These are phyloP conservation scores for Drosophila pallidifrons DNA, from an alignment of 1,140 invertebrate species.

Conservation along the genomic window DNA sequence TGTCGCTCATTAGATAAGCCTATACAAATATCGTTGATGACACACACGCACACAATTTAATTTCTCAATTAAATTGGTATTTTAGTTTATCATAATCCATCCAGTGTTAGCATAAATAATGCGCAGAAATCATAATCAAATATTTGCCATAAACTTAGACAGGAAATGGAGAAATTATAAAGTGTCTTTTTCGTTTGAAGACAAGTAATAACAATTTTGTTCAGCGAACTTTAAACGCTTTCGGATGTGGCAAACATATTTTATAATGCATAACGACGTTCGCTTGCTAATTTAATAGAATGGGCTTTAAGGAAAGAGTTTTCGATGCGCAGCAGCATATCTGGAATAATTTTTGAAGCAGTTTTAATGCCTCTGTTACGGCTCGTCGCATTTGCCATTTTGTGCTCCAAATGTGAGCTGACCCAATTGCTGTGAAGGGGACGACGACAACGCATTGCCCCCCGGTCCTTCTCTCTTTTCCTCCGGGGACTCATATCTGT, in stretches of 20 bases:
- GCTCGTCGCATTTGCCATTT: slow-evolving; percentile 64
- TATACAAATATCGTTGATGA: neutral
- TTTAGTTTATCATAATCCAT: no score
- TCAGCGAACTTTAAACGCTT: slow-evolving; percentile 1
- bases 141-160: no score
- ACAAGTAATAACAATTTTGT: neutral
- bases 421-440: slow-evolving; percentile 65
- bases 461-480: neutral
- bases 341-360: slow-evolving; percentile 51
- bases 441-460: slow-evolving; percentile 21
- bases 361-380: slow-evolving; percentile 62
- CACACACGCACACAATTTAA: neutral
- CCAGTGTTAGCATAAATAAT: no score
- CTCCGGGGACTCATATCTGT: slow-evolving; percentile 38
- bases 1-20: slow-evolving; percentile 5
- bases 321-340: slow-evolving; percentile 18
- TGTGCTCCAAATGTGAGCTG: slow-evolving; percentile 76
- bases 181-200: no score
- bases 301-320: slow-evolving; percentile 27
- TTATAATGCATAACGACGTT: neutral
- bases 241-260: slow-evolving; percentile 4
- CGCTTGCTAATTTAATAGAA: slow-evolving; percentile 29
- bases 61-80: no score
- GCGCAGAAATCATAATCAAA: no score
- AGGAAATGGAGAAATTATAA: no score